These are phyloP conservation scores for Parnassius orleans DNA, from an alignment of 2,888 invertebrate genomes.

Conservation along the genomic window DNA sequence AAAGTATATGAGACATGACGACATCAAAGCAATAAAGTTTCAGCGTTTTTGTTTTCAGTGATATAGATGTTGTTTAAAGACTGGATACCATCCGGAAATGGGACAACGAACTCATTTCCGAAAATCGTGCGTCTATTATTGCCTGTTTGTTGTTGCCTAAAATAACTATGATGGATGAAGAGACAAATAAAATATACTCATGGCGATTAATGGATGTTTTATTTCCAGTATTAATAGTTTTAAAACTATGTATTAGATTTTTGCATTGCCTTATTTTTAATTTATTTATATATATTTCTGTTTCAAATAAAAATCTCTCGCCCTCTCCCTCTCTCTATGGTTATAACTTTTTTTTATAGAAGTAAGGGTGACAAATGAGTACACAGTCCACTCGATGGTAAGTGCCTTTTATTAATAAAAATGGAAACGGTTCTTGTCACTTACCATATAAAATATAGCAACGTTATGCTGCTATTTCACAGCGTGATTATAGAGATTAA, in stretches of 20 bases:
- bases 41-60: background rate
- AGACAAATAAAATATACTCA: slow-evolving; percentile 3
- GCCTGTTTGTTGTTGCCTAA: slow-evolving; percentile 4
- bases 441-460: too few species aligned
- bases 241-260: background rate
- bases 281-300: background rate
- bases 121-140: background rate
- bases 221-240: background rate
- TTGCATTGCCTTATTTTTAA: background rate
- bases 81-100: background rate
- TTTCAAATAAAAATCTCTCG: too few species aligned
- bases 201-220: slow-evolving; percentile 2
- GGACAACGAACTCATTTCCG: slow-evolving; percentile 8
- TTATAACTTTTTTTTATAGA: too few species aligned
- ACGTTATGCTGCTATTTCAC: too few species aligned
- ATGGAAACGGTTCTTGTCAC: too few species aligned
- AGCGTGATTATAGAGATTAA: too few species aligned
- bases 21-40: background rate
- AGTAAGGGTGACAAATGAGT: too few species aligned
- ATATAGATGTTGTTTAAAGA: background rate
- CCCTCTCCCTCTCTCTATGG: too few species aligned
- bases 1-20: too few species aligned
- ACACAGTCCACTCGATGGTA: too few species aligned
- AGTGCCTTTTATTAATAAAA: too few species aligned
- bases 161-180: slow-evolving; percentile 2